Base-by-base conservation (phyloP, 2,888 invertebrate genomes). In the Dryomyza anilis region DNA sequence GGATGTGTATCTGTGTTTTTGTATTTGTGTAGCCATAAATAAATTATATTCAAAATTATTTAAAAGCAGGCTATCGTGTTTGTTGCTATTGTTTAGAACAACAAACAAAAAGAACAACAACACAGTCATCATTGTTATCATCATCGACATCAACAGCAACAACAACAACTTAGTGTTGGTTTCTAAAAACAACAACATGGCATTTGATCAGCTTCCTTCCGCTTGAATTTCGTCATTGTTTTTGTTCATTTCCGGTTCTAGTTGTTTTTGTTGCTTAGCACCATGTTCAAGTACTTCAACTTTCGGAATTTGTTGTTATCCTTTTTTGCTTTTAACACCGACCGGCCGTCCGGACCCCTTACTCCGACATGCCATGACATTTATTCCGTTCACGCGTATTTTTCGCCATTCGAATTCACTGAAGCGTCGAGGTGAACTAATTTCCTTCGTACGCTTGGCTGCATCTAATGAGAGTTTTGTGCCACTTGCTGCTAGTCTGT, bases 381-480 rank as follows among this genome's bases (percentile, higher is more conserved):
- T 52, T 21, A 56, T 46, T 56, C 48, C 58, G 45, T 57, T 58
- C 57, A 58, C 63, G 60, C 64, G 60, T 33, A 27, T 50, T 60
- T 52, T 50, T 60, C 60, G 39, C 58, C 46, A 60, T 52, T 52
- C 36, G 36, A 36, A 60, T 19, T 50, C 50, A 60, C 16, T 50
- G 50, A 50, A 60, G 60, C 60, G 52, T 33, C 39, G 50, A 60
- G 60, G 60, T 60, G 60, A 60, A 60, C 60, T 52, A 60, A 60
- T 60, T 60, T 60, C 39, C 50, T 36, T 66, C 64, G 71, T 73
- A 76, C 72, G 78, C 77, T 75, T 74, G 73, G 74, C 71, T 78
- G 78, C 72, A 66, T 71, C 72, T 77, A 75, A 78, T 78, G 77
- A 72, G 43, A 39, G 39, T 58, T 50, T 25, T 50, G n/a, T 16